Conservation (phyloP, 2,888 invertebrate species). For the Thymelicus acteon region DNA sequence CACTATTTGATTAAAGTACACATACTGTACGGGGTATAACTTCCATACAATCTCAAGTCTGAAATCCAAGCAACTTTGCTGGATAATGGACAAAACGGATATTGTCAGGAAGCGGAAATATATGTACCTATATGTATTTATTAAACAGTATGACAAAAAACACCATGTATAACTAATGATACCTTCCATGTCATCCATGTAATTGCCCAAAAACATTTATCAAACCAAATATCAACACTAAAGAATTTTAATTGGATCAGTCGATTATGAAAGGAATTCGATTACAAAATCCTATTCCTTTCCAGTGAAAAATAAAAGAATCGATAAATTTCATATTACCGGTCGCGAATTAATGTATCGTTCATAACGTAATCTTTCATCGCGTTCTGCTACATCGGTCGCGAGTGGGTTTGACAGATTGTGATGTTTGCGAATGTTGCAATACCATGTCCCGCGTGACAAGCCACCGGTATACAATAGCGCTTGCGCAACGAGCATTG, state of each 20-base stretch:
- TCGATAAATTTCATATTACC: constrained; percentile 24
- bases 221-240: not conserved
- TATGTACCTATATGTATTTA: too few relatives aligned
- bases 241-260: constrained; percentile 7
- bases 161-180: too few relatives aligned
- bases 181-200: too few relatives aligned
- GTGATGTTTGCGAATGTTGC: constrained; percentile 31
- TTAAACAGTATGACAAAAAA: too few relatives aligned
- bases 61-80: too few relatives aligned
- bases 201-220: too few relatives aligned
- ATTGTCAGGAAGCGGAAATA: too few relatives aligned
- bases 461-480: constrained; percentile 31
- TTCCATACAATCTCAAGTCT: too few relatives aligned
- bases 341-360: constrained; percentile 28
- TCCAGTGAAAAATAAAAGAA: constrained; percentile 12
- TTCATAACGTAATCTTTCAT: constrained; percentile 34
- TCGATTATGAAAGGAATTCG: constrained; percentile 10
- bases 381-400: constrained; percentile 30
- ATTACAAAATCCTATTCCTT: constrained; percentile 26
- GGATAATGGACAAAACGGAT: too few relatives aligned
- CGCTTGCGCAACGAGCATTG: constrained; percentile 33
- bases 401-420: constrained; percentile 29
- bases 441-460: constrained; percentile 29
- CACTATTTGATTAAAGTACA: too few relatives aligned
- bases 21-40: too few relatives aligned